These are phyloP conservation scores for Anneissia japonica DNA, from an alignment of 35 echinoderm and acorn worm species.

Conservation along the genomic window DNA sequence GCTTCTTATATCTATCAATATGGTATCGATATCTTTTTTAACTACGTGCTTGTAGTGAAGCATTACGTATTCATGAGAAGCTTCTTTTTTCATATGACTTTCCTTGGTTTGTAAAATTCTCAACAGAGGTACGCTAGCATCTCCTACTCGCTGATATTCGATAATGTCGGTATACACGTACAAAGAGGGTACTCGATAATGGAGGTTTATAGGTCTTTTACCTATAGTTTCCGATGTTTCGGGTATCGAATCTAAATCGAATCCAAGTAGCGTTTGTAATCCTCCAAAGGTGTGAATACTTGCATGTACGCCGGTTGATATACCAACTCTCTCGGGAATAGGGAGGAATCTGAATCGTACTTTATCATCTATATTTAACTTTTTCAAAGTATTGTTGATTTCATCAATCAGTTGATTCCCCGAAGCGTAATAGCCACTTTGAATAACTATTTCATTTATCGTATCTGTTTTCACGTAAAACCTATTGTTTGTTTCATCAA, in stretches of 20 bases:
- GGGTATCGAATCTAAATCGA: background rate
- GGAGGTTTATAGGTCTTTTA: background rate
- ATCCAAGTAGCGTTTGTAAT: conserved; percentile 6
- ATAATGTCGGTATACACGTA: conserved; percentile 53
- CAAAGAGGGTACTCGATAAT: conserved; percentile 7
- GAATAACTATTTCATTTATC: background rate
- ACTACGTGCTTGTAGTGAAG: conserved; percentile 51
- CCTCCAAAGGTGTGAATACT: background rate
- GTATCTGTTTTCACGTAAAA: conserved; percentile 9
- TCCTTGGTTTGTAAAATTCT: conserved; percentile 18
- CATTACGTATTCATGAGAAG: conserved; percentile 1
- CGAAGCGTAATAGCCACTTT: conserved; percentile 20
- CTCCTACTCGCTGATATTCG: conserved; percentile 45
- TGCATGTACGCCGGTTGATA: background rate
- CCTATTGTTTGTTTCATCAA: conserved; percentile 20
- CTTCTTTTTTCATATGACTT: conserved; percentile 18
- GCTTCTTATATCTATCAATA: conserved; percentile 53
- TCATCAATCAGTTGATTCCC: background rate
- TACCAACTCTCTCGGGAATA: background rate
- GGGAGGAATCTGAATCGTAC: background rate
- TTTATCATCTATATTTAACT: no score
- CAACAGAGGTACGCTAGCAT: conserved; percentile 44
- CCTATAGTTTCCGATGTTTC: background rate
- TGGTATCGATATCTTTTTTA: conserved; percentile 52
- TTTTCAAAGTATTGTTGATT: background rate